Evolutionary conservation across 2,888 invertebrate genomes (phyloP).

Genomic region (Andricus curvator): DNA sequence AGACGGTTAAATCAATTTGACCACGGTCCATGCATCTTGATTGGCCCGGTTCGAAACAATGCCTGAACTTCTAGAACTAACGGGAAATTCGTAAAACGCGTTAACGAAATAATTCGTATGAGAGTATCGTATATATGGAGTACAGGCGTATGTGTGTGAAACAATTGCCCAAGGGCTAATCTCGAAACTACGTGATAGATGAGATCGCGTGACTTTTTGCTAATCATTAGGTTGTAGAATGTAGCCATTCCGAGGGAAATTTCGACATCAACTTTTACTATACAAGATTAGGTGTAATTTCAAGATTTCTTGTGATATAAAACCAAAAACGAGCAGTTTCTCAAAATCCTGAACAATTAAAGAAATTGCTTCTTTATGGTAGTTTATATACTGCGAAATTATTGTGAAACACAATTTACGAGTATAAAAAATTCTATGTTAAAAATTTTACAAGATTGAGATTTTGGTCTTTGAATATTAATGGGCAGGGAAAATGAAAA

Average conservation of each 20-base stretch:
- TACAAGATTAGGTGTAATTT: conserved; percentile 6
- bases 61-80: conserved; percentile 1
- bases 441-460: too few relatives aligned
- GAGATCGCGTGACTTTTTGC: conserved; percentile 32
- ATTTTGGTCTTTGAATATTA: too few relatives aligned
- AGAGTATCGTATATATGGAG: too few relatives aligned
- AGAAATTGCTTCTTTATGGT: background rate
- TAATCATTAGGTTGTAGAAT: background rate
- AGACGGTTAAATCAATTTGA: conserved; percentile 34
- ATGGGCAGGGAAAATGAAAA: too few relatives aligned
- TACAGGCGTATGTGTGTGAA: background rate
- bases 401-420: too few relatives aligned
- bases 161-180: conserved; percentile 25
- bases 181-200: background rate
- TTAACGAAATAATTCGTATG: background rate
- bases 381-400: too few relatives aligned
- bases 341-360: background rate
- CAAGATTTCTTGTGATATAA: background rate
- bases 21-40: conserved; percentile 34
- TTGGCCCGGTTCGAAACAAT: conserved; percentile 35
- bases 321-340: background rate
- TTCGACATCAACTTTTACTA: background rate
- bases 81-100: background rate
- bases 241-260: background rate
- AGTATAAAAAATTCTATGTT: too few relatives aligned